These are phyloP conservation scores for Mamestra brassicae DNA, from an alignment of 2,888 invertebrate genomes.

Conservation along the genomic window DNA sequence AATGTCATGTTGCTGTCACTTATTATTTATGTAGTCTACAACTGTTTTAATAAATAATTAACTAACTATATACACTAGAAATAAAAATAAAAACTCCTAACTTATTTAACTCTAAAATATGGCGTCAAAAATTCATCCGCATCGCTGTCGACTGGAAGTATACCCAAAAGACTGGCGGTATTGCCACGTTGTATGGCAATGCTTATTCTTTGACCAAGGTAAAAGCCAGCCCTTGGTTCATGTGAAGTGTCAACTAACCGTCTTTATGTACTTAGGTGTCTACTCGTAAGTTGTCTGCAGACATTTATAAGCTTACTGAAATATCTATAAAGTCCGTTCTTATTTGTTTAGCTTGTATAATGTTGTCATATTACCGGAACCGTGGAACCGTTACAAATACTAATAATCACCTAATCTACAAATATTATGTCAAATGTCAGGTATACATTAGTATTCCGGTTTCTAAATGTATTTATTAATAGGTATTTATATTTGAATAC, in stretches of 20 bases:
- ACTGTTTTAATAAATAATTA: too few species aligned
- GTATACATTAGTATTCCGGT: neutral
- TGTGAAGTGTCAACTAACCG: too few species aligned
- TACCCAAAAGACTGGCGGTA: too few species aligned
- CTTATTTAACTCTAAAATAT: too few species aligned
- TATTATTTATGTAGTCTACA: neutral
- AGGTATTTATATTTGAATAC: neutral
- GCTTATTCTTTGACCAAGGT: too few species aligned
- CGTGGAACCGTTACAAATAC: neutral
- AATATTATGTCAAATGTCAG: constrained; percentile 13
- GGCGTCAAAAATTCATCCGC: too few species aligned
- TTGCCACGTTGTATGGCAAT: too few species aligned
- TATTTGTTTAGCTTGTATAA: neutral
- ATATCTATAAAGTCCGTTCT: neutral
- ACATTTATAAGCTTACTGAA: neutral
- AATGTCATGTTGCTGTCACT: constrained; percentile 15
- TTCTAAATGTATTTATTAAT: constrained; percentile 3
- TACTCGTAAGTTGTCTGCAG: neutral
- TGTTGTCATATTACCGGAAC: constrained; percentile 6
- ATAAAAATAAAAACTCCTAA: too few species aligned
- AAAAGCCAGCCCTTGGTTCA: too few species aligned
- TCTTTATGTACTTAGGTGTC: neutral
- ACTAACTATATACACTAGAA: too few species aligned
- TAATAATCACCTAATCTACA: neutral
- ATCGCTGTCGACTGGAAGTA: too few species aligned